Evolutionary conservation across 2,113 vertebrate genomes (phyloP), one percentile per base, ranked within the genome.

Genomic region (Oreochromis tanganicae): DNA sequence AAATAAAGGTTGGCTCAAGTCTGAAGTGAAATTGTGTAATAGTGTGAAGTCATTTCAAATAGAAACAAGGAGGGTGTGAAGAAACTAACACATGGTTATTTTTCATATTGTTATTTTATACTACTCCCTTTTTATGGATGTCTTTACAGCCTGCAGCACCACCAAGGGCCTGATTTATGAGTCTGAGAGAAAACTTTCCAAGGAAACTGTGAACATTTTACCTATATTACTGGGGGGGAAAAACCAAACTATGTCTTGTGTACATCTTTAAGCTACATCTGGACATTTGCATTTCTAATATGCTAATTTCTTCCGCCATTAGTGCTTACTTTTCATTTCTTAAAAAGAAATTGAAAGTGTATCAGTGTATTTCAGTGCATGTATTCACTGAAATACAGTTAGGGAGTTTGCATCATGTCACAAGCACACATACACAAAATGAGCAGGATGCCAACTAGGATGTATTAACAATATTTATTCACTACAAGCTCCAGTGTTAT

Each of bases 401-500:
- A 78, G 2, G 46, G 6, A 3, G 46, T 78, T 78, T 78, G 27
- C 14, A 78, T 78, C 43, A 50, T 32, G 46, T 78, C 46, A 78
- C 27, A 78, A 29, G 19, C 82, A 71, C 73, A 41, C 32, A 83
- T 14, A 82, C 21, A 82, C 48, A 84, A 83, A 88, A 81, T 48
- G 13, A 83, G 48, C 3, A 43, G 27, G 83, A 91, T 59, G 24
- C 85, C 46, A 16, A 27, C 32, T 90, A 89, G 85, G 93, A 95
- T 92, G 91, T 95, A 95, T 96, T 94, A 95, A 94, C 90, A 93
- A 88, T 93, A 90, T 96, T 96, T 95, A 95, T 95, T 96, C 87
- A 95, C 87, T 92, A 94, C 91, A 95, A 92, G 85, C 88, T 94
- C 88, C 92, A 95, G 81, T 93, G 94, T 95, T 94, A 93, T 89